Evolutionary conservation across 2,113 vertebrate genomes (phyloP), one percentile per base, ranked within the genome.

Genomic region (Microcebus tavaratra): DNA sequence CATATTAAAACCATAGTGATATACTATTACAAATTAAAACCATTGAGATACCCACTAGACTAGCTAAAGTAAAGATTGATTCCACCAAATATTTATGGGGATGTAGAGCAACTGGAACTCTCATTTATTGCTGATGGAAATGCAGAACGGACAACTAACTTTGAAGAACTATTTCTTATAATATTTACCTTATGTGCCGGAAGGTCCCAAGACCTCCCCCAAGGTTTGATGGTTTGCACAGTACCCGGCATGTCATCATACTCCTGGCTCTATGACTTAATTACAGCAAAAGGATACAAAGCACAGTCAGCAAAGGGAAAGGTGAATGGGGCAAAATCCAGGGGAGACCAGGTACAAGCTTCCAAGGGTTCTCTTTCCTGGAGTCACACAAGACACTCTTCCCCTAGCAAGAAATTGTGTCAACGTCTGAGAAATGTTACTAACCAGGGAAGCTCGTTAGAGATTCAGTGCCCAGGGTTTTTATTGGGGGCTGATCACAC

Each of bases 161-260:
- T 85, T 84, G 78, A 29, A 79, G 45, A 90, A 73, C 53, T 94
- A 15, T 59, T 97, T 94, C 53, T 90, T 83, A 73, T 42, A 95
- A 50, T 45, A 18, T 57, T 89, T 73, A 67, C 31, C 15, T 55
- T 76, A 45, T 27, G 23, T 84, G 9, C 83, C 17, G 2, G 27
- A 34, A 90, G 25, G 53, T 86, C 39, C 85, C 50, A 82, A 61
- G 27, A 94, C 39, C 39, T 55, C 45, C 25, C 4, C 20, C 55
- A 67, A 83, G 45, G 7, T 87, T 93, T 9, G 6, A 10, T 80
- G 80, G 31, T 94, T 80, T 72, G 29, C 88, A 68, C 4, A 75
- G 79, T n/a, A 61, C 10, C 72, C 14, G 59, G 6, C 63, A 63
- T 82, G 63, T 65, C 63, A 29, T 63, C 34, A 6, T 63, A 70